Base-by-base conservation (phyloP, 2,888 invertebrate species). In the Mesoligia furuncula region DNA sequence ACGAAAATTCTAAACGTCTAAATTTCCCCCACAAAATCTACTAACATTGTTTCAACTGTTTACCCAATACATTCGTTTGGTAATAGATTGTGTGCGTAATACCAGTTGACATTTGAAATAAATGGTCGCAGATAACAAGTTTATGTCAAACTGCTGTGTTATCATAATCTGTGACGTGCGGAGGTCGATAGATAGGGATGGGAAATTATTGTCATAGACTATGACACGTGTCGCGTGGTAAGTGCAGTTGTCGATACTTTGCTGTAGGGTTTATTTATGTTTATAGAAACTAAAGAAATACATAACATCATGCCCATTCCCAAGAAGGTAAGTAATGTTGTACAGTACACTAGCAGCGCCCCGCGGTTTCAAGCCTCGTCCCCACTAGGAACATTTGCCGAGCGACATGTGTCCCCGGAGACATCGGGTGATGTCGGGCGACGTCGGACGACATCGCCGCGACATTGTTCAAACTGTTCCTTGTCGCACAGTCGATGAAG, bases 61-160 rank as follows among this genome's bases (percentile, higher is more conserved):
- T 54, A 48, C 15, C 9, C 15, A 42, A 62, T 48, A 73, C 39
- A 73, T 71, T 79, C 68, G 64, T 84, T 78, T n/a, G 11, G 64
- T 54, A 66, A 77, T 83, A 86, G 51, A 86, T 85, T 69, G 79
- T 64, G 48, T 75, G 31, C 36, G 36, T 73, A 62, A 84, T 72
- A 39, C 42, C 67, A 65, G 68, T 73, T 45, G 36, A 73, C 57
- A 71, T 85, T 80, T 86, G 79, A 79, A 86, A 74, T 85, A 86
- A 31, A 62, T 82, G 65, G 71, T 48, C 15, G 64, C 65, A 45
- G 86, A 86, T 86, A 79, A 67, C 76, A 77, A 85, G 78, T 86
- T 79, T n/a, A 36, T 61, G 79, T 74, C 79, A 68, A 73, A 83
- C 51, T 57, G 73, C n/a, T 65, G 36, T 74, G 72, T 73, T 86